Conservation (phyloP, 2,797 vertebrate species). For the Enteromius trimaculatus region DNA sequence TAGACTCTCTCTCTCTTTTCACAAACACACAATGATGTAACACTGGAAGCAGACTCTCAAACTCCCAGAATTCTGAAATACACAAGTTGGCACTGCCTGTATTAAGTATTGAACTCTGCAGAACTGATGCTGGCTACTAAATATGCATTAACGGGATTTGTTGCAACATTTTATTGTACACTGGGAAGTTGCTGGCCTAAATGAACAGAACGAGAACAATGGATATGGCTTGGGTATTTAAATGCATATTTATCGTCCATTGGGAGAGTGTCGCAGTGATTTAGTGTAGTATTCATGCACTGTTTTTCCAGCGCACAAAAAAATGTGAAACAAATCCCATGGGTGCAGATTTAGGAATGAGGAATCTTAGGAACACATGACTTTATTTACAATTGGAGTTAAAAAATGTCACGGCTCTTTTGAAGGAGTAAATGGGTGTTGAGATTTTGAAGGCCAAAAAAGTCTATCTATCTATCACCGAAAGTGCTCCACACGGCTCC, state of each 20-base stretch:
- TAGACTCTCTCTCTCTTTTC: background rate
- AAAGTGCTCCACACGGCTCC: no score
- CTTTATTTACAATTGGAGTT: background rate
- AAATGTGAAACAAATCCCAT: background rate
- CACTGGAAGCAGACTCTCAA: background rate
- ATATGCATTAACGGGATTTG: background rate
- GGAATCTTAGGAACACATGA: background rate
- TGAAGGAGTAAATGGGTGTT: background rate
- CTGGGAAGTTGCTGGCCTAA: background rate
- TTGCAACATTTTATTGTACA: background rate
- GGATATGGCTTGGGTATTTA: background rate
- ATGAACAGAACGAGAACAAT: background rate
- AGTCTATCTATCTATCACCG: background rate
- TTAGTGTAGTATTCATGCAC: background rate
- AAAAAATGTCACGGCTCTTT: background rate
- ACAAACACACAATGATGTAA: background rate
- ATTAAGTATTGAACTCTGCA: background rate
- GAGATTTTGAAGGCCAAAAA: background rate
- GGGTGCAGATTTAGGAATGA: background rate
- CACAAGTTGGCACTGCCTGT: background rate
- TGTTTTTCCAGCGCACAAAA: background rate
- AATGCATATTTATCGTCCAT: background rate
- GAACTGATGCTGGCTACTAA: background rate
- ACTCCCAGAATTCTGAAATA: background rate
- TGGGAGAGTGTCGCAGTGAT: background rate